Conservation (phyloP, 2,888 invertebrate genomes). For the Orchesella flavescens region DNA sequence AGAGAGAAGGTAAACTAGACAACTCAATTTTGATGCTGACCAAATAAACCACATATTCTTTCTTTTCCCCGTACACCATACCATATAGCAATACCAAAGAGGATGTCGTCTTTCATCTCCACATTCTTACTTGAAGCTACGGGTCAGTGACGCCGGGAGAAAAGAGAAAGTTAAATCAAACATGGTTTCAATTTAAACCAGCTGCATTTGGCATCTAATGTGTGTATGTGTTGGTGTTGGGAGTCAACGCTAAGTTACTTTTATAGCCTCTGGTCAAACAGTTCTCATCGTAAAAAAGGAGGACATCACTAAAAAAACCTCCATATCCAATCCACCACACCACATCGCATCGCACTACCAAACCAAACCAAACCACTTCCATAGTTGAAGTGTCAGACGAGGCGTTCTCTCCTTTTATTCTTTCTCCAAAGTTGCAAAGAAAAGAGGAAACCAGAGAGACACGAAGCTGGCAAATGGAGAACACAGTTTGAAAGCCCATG, state of each 20-base stretch:
- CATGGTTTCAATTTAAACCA: conserved; percentile 40
- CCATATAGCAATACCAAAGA: no score
- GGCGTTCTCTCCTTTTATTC: neutral
- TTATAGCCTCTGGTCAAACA: conserved; percentile 37
- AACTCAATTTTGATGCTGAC: conserved; percentile 32
- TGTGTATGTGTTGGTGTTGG: neutral
- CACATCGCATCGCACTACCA: neutral
- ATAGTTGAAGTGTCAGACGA: neutral
- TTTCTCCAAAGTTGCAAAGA: neutral
- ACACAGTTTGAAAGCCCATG: conserved; percentile 37
- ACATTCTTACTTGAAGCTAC: conserved; percentile 12
- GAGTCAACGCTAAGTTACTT: conserved; percentile 22
- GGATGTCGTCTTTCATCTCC: no score
- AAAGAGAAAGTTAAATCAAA: conserved; percentile 44
- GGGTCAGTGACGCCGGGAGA: conserved; percentile 24
- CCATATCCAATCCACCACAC: neutral
- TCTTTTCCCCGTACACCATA: neutral
- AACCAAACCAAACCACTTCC: neutral
- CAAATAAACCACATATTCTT: conserved; percentile 52
- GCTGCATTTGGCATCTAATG: conserved; percentile 46
- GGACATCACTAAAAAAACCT: neutral
- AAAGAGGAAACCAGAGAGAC: neutral
- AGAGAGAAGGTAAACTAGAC: conserved; percentile 4
- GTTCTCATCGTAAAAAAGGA: conserved; percentile 2
- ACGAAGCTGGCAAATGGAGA: conserved; percentile 1